Percentiles rank a stretch among this genome's conserved stretches.
Evolutionary conservation across 1,140 invertebrate genomes (phyloP).

Genomic region (Phymorhynchus buccinoides): DNA sequence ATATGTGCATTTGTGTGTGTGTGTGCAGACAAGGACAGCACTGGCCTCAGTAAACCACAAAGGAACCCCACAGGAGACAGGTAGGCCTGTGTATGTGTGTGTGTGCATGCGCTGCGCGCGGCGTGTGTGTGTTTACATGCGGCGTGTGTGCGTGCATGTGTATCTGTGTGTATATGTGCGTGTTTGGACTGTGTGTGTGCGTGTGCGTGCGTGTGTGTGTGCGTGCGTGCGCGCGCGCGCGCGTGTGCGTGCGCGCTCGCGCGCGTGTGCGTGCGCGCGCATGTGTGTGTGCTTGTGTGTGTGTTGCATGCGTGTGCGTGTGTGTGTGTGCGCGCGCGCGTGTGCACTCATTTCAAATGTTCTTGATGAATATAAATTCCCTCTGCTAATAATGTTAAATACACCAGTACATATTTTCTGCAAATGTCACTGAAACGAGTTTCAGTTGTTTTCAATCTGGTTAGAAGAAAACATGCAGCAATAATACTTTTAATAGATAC

Average conservation of each 20-base stretch:
- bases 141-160: background rate
- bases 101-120: too few species aligned
- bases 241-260: background rate
- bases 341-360: background rate
- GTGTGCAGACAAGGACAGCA: background rate
- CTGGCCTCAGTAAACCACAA: background rate
- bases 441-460: too few species aligned
- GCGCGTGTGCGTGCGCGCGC: background rate
- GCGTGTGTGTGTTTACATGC: background rate
- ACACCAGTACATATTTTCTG: too few species aligned
- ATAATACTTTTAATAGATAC: too few species aligned
- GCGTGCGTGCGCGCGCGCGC: too few species aligned
- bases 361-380: too few species aligned
- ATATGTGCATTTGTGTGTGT: background rate
- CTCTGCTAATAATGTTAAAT: too few species aligned
- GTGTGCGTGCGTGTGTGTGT: background rate
- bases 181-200: background rate
- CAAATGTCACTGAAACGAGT: too few species aligned
- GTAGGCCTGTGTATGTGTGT: background rate
- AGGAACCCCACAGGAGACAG: background rate
- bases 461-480: too few species aligned
- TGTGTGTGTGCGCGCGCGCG: background rate
- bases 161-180: too few species aligned
- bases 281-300: too few species aligned
- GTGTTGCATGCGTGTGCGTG: too few species aligned